Evolutionary conservation across 2,888 invertebrate species (phyloP).

Genomic region (Apodemia mormo): DNA sequence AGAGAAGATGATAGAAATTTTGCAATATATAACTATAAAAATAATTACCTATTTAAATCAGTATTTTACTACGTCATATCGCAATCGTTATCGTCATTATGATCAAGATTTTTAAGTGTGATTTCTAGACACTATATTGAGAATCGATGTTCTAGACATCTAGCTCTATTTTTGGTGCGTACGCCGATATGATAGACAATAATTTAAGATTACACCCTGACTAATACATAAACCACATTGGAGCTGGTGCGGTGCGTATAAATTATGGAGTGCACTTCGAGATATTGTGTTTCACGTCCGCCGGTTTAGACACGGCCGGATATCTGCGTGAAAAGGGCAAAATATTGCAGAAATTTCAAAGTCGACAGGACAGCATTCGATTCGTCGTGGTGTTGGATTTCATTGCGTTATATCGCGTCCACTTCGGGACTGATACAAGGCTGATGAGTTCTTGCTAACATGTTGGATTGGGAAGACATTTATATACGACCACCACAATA

Average conservation of each 20-base stretch:
- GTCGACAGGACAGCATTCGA: conserved; percentile 79
- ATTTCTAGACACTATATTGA: not conserved
- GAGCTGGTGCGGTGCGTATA: conserved; percentile 62
- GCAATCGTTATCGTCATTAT: too few species aligned
- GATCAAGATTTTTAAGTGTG: too few species aligned
- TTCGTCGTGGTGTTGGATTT: conserved; percentile 79
- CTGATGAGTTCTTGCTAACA: conserved; percentile 55
- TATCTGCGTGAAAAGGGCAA: conserved; percentile 80
- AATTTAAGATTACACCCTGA: conserved; percentile 58
- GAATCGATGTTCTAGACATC: not conserved
- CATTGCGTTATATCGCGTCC: conserved; percentile 72
- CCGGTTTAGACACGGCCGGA: conserved; percentile 75
- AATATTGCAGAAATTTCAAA: conserved; percentile 81
- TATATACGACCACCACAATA: not conserved
- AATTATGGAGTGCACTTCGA: conserved; percentile 72
- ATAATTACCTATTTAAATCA: too few species aligned
- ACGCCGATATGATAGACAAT: conserved; percentile 43
- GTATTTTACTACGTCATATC: too few species aligned
- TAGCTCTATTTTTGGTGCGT: conserved; percentile 37
- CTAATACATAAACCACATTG: conserved; percentile 57
- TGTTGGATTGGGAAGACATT: conserved; percentile 29
- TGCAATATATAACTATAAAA: too few species aligned
- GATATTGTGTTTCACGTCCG: conserved; percentile 81
- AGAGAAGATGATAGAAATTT: too few species aligned
- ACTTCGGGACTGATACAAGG: conserved; percentile 51